Evolutionary conservation across 1,140 invertebrate species (phyloP), one percentile per base, ranked within the genome.

Genomic region (Pristionchus pacificus): DNA sequence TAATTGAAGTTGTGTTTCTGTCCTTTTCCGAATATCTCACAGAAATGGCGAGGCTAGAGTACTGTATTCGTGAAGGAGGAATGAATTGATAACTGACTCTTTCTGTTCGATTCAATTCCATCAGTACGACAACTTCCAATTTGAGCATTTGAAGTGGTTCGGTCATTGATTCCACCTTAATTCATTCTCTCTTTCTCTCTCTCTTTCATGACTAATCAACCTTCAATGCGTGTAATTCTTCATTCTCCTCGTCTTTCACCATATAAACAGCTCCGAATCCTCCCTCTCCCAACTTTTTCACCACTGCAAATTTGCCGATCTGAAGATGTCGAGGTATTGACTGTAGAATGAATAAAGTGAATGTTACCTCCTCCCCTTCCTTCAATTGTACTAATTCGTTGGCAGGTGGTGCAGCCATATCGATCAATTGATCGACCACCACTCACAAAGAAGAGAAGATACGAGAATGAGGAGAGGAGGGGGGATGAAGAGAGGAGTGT

Each of bases 51-150:
- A 30, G 33, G 31, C 55, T 31, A 24, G 6, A 30, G 24, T 27
- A 60, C 24, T 13, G 29, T 25, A 33, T 55, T 63, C 24, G n/a
- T 38, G 31, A 72, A n/a, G n/a, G n/a, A n/a, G n/a, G n/a, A n/a
- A n/a, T n/a, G n/a, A n/a, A n/a, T n/a, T n/a, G n/a, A n/a, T 49
- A 49, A 6, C 38, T 6, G 6, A 49, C 38, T 19, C 38, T 57
- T 55, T 66, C 68, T 1, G 59, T 64, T 38, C 75, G 75, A 28
- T 60, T 60, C 28, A 79, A 55, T 31, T 79, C 78, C 19, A 57
- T 67, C 29, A 79, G 69, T 6, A 80, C 78, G 32, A 74, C 71
- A 27, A 79, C 78, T 65, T 79, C 78, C 78, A 79, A 78, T 62
- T 80, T 79, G 10, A 79, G 69, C 38, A 49, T 49, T 19, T 49